These are phyloP conservation scores for Phyllotreta cruciferae DNA, from an alignment of 2,888 invertebrate genomes.

Conservation along the genomic window DNA sequence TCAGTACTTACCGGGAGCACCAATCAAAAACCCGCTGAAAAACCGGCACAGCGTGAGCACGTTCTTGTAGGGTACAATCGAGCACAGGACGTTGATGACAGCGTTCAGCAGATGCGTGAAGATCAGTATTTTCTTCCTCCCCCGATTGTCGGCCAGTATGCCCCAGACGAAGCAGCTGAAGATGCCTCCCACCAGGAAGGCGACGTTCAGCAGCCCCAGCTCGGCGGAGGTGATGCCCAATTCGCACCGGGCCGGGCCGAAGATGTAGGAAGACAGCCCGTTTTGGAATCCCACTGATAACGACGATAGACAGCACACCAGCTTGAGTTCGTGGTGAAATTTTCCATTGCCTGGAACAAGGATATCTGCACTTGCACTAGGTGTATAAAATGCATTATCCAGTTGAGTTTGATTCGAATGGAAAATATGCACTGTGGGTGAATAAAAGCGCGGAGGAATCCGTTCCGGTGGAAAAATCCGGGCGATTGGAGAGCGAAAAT, in stretches of 20 bases:
- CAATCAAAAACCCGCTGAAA: slow-evolving; percentile 66
- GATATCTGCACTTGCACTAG: background rate
- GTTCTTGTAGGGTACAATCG: slow-evolving; percentile 39
- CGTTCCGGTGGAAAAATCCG: too few species aligned
- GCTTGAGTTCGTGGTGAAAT: slow-evolving; percentile 70
- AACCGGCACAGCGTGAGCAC: slow-evolving; percentile 64
- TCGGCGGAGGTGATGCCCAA: slow-evolving; percentile 69
- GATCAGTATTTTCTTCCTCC: slow-evolving; percentile 67
- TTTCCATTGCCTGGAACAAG: slow-evolving; percentile 71
- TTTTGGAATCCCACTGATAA: slow-evolving; percentile 71
- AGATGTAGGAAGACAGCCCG: slow-evolving; percentile 73
- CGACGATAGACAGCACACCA: slow-evolving; percentile 71
- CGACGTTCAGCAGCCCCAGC: slow-evolving; percentile 74
- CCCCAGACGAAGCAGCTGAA: slow-evolving; percentile 83
- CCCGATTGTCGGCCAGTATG: slow-evolving; percentile 76
- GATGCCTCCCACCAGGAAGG: slow-evolving; percentile 75
- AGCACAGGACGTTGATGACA: slow-evolving; percentile 59
- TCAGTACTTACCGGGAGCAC: slow-evolving; percentile 39
- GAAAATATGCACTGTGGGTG: background rate
- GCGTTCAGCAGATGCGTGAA: slow-evolving; percentile 58
- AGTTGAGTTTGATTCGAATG: background rate
- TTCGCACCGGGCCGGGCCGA: slow-evolving; percentile 77
- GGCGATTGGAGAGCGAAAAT: too few species aligned
- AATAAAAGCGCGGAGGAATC: background rate
- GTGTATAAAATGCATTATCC: background rate